phyloP scores from a whole-genome alignment of 2,113 vertebrate species.

The Gopherus evgoodei region DNA sequence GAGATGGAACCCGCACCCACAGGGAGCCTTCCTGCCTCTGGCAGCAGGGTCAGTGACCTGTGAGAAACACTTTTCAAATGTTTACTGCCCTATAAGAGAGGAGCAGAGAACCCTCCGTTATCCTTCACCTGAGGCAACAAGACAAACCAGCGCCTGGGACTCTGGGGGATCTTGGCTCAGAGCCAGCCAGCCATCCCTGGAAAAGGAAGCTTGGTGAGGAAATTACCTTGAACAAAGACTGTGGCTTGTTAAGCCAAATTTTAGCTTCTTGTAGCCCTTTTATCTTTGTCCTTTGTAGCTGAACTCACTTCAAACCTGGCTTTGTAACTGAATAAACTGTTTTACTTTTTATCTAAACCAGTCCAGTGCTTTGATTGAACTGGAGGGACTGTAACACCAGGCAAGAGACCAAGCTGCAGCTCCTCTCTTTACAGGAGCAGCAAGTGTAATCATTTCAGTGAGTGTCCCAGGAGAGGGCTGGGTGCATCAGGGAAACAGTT shows the following conservation, averaged over 20 bases:
- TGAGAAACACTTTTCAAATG: too few relatives aligned
- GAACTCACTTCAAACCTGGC: background rate
- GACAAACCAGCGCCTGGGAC: too few relatives aligned
- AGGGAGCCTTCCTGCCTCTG: too few relatives aligned
- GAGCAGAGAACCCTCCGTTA: too few relatives aligned
- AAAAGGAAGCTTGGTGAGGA: background rate
- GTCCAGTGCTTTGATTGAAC: background rate
- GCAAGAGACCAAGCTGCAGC: background rate
- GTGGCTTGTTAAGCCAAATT: background rate
- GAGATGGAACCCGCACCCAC: too few relatives aligned
- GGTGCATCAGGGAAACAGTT: rapidly evolving
- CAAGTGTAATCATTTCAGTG: background rate
- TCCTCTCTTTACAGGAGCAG: background rate
- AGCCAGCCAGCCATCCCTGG: background rate
- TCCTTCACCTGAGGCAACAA: too few relatives aligned
- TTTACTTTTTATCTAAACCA: background rate
- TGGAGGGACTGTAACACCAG: background rate
- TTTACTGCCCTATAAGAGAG: too few relatives aligned
- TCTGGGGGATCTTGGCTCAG: too few relatives aligned
- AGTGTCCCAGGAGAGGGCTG: rapidly evolving
- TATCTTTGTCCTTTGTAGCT: background rate
- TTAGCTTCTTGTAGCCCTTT: background rate
- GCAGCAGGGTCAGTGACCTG: too few relatives aligned
- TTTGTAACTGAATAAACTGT: background rate
- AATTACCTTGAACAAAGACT: background rate